phyloP scores from a whole-genome alignment of 1,140 invertebrate species.

The Danaus plexippus region DNA sequence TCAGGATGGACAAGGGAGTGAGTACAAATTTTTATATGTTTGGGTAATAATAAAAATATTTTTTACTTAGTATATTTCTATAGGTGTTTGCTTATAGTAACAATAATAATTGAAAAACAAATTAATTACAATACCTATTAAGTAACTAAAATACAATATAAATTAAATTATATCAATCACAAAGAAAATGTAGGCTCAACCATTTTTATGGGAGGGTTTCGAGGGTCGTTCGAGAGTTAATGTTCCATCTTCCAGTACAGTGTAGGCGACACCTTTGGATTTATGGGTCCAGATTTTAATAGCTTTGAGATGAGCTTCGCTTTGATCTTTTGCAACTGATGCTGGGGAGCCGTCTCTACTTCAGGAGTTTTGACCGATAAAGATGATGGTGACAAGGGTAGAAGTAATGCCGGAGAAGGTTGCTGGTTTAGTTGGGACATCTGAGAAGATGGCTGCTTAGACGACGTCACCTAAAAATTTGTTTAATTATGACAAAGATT shows the following conservation, averaged over 20 bases:
- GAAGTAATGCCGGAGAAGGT: slow-evolving; percentile 6
- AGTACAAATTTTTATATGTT: slow-evolving; percentile 30
- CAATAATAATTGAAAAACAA: too few relatives aligned
- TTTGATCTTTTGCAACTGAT: slow-evolving; percentile 38
- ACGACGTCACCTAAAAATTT: neutral
- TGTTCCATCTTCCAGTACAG: slow-evolving; percentile 55
- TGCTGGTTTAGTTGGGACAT: neutral
- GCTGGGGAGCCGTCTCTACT: slow-evolving; percentile 35
- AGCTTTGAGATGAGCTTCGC: slow-evolving; percentile 59
- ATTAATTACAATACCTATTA: too few relatives aligned
- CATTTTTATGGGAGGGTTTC: slow-evolving; percentile 24
- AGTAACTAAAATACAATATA: too few relatives aligned
- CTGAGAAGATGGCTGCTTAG: slow-evolving; percentile 7
- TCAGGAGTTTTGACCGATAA: slow-evolving; percentile 15
- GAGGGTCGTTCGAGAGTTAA: slow-evolving; percentile 42
- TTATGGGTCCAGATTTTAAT: slow-evolving; percentile 60
- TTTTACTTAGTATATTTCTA: too few relatives aligned
- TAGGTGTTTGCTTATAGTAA: too few relatives aligned
- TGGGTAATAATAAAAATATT: too few relatives aligned
- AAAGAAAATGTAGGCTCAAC: neutral
- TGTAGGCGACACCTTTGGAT: slow-evolving; percentile 58
- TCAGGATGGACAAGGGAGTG: slow-evolving; percentile 88
- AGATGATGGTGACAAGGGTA: slow-evolving; percentile 4
- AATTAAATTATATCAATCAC: too few relatives aligned
- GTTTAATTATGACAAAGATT: too few relatives aligned